Evolutionary conservation across 2,797 vertebrate genomes (phyloP).

Genomic region (Gadopsis marmoratus): DNA sequence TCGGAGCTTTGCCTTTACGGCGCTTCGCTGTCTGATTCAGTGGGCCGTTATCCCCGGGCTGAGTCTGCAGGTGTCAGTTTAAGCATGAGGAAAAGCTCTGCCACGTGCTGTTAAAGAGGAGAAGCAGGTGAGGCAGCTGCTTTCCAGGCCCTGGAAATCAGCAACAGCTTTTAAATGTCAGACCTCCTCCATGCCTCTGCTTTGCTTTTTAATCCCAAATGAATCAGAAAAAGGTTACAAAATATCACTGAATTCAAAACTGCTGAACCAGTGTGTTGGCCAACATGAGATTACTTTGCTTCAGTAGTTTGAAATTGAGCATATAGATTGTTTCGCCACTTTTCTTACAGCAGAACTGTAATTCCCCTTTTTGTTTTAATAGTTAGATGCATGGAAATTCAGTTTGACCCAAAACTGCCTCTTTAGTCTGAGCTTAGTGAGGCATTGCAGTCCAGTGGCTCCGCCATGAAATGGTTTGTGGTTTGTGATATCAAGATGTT

Average conservation of each 20-base stretch:
- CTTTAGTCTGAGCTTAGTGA: slow-evolving; percentile 16
- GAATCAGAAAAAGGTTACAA: slow-evolving; percentile 64
- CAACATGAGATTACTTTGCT: slow-evolving; percentile 51
- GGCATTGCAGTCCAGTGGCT: slow-evolving; percentile 7
- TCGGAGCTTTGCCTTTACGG: slow-evolving; percentile 25
- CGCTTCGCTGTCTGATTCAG: slow-evolving; percentile 61
- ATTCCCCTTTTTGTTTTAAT: slow-evolving; percentile 11
- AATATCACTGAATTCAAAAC: slow-evolving; percentile 64
- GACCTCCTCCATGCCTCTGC: slow-evolving; percentile 41
- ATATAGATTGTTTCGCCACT: neutral
- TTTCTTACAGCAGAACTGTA: slow-evolving; percentile 8
- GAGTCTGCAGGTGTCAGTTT: slow-evolving; percentile 69
- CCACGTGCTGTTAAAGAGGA: slow-evolving; percentile 33
- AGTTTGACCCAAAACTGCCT: slow-evolving; percentile 27
- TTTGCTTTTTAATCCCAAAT: slow-evolving; percentile 59
- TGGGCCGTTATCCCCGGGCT: slow-evolving; percentile 43
- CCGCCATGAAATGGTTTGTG: neutral
- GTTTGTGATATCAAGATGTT: slow-evolving; percentile 29
- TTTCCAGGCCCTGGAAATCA: slow-evolving; percentile 48
- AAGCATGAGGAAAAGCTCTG: slow-evolving; percentile 53
- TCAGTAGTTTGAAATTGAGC: slow-evolving; percentile 16
- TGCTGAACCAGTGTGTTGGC: slow-evolving; percentile 44
- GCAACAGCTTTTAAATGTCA: slow-evolving; percentile 76
- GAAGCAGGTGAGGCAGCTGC: slow-evolving; percentile 40
- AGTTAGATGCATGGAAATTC: slow-evolving; percentile 22